Conservation (phyloP, 2,888 invertebrate species). For the Alviniconcha strummeri region DNA sequence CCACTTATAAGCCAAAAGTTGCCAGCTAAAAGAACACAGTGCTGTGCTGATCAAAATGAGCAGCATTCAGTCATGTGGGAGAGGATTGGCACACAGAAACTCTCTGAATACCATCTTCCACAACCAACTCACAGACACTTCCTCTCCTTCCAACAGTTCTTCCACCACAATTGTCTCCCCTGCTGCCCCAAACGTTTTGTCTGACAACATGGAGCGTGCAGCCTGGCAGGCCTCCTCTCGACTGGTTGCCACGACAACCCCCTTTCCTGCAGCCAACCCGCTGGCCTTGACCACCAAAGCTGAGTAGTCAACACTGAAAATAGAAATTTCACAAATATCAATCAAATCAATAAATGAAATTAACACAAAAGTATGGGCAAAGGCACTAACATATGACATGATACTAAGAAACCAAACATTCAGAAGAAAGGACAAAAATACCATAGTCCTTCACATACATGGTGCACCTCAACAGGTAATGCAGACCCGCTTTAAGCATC, state of each 20-base stretch:
- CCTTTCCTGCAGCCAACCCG: constrained; percentile 97
- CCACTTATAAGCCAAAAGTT: too few species aligned
- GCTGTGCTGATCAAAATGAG: too few species aligned
- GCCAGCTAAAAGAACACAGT: too few species aligned
- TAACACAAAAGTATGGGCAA: neutral
- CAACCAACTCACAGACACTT: constrained; percentile 85
- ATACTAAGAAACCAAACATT: too few species aligned
- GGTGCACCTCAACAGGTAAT: too few species aligned
- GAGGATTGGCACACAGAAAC: too few species aligned
- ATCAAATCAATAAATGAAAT: neutral
- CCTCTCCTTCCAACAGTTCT: constrained; percentile 92
- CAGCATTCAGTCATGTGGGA: too few species aligned
- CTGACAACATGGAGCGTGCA: constrained; percentile 85
- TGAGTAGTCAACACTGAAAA: constrained; percentile 80
- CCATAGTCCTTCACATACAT: too few species aligned
- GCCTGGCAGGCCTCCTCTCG: constrained; percentile 88
- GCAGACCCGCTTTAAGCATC: too few species aligned
- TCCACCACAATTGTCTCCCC: constrained; percentile 91
- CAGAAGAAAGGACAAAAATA: too few species aligned
- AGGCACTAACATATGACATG: too few species aligned
- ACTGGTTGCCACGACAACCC: constrained; percentile 89
- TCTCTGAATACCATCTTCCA: neutral
- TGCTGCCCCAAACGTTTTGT: constrained; percentile 87
- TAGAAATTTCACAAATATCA: neutral
- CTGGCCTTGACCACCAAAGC: constrained; percentile 96